A percentile compares a stretch with the other conserved stretches of the same genome.
phyloP scores from a whole-genome alignment of 2,113 vertebrate genomes.

The Morone chrysops region DNA sequence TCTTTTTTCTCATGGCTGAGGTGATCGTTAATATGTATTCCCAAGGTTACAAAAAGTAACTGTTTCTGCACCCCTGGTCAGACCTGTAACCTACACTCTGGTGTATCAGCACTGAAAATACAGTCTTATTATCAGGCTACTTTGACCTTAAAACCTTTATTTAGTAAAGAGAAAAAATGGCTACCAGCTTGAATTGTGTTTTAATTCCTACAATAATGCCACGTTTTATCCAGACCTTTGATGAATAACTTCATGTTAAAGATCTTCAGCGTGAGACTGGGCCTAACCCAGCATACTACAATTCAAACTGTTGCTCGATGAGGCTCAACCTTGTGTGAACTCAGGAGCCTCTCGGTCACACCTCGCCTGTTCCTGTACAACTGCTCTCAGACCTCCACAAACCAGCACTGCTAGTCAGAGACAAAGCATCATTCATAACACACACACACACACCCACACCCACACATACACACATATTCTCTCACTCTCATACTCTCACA shows the following conservation, averaged over 20 bases:
- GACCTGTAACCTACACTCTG: too few species aligned
- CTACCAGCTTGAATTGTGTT: not conserved
- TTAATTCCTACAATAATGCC: not conserved
- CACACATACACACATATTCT: not conserved
- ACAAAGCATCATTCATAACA: not conserved
- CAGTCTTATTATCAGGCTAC: not conserved
- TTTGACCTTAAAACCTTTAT: not conserved
- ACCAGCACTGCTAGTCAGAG: not conserved
- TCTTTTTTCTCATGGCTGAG: too few species aligned
- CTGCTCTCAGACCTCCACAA: slow-evolving; percentile 20
- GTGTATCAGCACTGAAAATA: not conserved
- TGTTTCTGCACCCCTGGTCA: too few species aligned
- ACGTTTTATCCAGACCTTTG: not conserved
- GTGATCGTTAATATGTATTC: too few species aligned
- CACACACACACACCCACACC: too few species aligned
- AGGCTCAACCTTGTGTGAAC: not conserved
- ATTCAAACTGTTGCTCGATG: slow-evolving; percentile 3
- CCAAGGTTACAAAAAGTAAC: too few species aligned
- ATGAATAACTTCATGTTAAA: not conserved
- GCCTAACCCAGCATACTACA: not conserved
- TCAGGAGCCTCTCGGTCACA: slow-evolving; percentile 38
- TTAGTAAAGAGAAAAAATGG: not conserved
- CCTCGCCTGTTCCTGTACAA: not conserved
- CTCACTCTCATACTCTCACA: not conserved
- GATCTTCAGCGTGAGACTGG: not conserved